A percentile compares a stretch with the other conserved stretches of the same genome.
These are phyloP conservation scores for Etheostoma perlongum DNA, from an alignment of 2,797 vertebrate genomes.

Conservation along the genomic window DNA sequence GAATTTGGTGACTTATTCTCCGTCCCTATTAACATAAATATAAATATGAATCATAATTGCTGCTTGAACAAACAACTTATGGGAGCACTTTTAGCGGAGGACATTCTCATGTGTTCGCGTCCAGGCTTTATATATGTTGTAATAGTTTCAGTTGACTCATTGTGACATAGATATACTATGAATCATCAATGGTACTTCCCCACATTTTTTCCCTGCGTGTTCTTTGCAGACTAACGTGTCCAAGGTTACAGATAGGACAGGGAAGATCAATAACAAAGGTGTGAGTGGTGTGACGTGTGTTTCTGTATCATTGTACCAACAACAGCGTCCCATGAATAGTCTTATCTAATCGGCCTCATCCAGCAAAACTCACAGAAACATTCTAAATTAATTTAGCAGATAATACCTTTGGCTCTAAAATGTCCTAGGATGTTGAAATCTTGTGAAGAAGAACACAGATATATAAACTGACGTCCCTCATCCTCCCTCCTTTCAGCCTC, in stretches of 20 bases:
- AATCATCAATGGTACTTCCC: constrained; percentile 35
- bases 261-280: constrained; percentile 1
- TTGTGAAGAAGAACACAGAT: no score
- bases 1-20: no score
- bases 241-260: neutral
- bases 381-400: neutral
- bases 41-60: no score
- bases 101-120: neutral
- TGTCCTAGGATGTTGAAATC: no score
- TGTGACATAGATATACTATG: constrained; percentile 19
- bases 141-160: constrained; percentile 42
- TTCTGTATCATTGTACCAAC: neutral
- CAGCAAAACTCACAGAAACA: constrained; percentile 1
- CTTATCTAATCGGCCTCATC: neutral
- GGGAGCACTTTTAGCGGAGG: no score
- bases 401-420: neutral
- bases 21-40: no score
- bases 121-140: constrained; percentile 1
- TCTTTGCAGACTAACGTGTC: neutral
- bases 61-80: no score
- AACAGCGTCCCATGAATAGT: neutral
- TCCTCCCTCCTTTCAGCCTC: no score
- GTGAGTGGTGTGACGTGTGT: neutral
- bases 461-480: no score
- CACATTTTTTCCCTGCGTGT: neutral